Percentiles rank a stretch among this genome's conserved stretches.
These are phyloP conservation scores for Timema podura DNA, from an alignment of 2,888 invertebrate species.

Conservation along the genomic window DNA sequence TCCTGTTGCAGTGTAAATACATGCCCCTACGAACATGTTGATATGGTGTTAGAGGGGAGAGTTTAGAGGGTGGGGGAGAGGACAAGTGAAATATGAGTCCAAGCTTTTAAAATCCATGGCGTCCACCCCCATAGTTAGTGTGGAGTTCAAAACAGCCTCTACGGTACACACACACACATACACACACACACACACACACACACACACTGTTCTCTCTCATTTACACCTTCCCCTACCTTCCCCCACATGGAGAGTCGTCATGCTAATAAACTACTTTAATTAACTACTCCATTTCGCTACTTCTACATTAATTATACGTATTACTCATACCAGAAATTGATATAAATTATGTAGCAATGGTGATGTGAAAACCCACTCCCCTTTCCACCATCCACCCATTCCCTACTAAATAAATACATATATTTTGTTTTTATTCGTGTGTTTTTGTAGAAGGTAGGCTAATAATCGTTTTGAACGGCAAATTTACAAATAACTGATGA, in stretches of 20 bases:
- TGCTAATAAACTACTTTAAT: constrained; percentile 15
- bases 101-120: constrained; percentile 24
- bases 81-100: constrained; percentile 24
- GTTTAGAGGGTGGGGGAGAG: background rate
- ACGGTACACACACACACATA: too few relatives aligned
- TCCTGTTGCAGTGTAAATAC: too few relatives aligned
- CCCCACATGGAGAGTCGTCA: background rate
- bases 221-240: constrained; percentile 3
- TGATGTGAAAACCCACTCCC: too few relatives aligned
- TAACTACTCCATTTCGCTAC: constrained; percentile 9
- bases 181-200: too few relatives aligned
- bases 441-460: too few relatives aligned
- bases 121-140: constrained; percentile 18
- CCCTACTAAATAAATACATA: too few relatives aligned
- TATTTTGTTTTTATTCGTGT: too few relatives aligned
- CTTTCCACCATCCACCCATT: too few relatives aligned
- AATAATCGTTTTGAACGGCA: too few relatives aligned
- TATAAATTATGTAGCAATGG: constrained; percentile 10
- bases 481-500: too few relatives aligned
- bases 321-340: constrained; percentile 7
- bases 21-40: too few relatives aligned
- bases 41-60: too few relatives aligned
- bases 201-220: background rate
- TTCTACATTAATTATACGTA: constrained; percentile 12
- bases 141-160: background rate